Percentiles rank a stretch among this genome's conserved stretches.
phyloP scores from a whole-genome alignment of 1,140 invertebrate genomes.

The Heliconius eleuchia region DNA sequence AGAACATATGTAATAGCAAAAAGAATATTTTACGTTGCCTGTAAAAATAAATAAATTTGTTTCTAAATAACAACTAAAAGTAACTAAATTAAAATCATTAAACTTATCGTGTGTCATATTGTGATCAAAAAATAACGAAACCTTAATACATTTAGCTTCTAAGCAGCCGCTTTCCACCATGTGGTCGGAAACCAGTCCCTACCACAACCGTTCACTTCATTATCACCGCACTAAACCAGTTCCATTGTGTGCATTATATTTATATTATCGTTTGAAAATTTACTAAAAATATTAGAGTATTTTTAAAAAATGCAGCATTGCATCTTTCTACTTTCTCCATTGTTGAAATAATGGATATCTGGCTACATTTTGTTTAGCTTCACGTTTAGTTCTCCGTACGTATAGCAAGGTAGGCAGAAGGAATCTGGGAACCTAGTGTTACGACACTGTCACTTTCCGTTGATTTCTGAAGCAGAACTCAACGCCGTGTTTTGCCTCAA shows the following conservation, averaged over 20 bases:
- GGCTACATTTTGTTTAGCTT: too few species aligned
- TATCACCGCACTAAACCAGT: slow-evolving; percentile 52
- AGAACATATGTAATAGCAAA: neutral
- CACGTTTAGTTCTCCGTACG: too few species aligned
- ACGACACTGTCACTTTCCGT: too few species aligned
- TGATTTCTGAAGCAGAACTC: too few species aligned
- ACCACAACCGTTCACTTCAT: slow-evolving; percentile 33
- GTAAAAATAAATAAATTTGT: neutral
- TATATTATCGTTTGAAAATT: neutral
- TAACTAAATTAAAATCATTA: neutral
- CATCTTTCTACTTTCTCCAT: neutral
- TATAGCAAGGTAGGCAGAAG: too few species aligned
- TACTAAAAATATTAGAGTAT: neutral
- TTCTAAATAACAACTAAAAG: neutral
- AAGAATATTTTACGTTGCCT: neutral
- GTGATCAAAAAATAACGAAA: slow-evolving; percentile 18
- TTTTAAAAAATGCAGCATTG: neutral
- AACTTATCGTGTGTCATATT: neutral
- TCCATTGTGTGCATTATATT: slow-evolving; percentile 25
- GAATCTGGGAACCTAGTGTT: too few species aligned
- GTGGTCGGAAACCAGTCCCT: slow-evolving; percentile 44
- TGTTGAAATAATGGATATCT: neutral
- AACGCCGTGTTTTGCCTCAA: too few species aligned
- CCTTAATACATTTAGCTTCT: slow-evolving; percentile 25
- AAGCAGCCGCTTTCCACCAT: slow-evolving; percentile 58